Conservation (phyloP, 2,888 invertebrate species). For the Bombylius discolor region DNA sequence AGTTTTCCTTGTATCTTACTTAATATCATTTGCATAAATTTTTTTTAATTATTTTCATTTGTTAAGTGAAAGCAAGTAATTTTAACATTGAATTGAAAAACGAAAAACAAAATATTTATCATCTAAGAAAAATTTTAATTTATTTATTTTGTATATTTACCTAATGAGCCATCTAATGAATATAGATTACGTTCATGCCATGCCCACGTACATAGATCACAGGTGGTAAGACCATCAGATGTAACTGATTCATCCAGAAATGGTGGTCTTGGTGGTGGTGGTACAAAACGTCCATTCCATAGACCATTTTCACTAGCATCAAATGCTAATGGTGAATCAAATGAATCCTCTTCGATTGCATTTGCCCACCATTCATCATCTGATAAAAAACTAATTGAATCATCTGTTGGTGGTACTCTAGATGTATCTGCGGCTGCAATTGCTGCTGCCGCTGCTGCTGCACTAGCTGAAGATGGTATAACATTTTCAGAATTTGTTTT, state of each 20-base stretch:
- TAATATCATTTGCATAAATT: too few species aligned
- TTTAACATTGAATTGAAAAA: too few species aligned
- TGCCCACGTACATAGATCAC: conserved; percentile 63
- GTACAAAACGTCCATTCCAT: conserved; percentile 44
- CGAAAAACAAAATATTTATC: too few species aligned
- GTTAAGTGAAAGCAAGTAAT: too few species aligned
- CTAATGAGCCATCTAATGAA: conserved; percentile 45
- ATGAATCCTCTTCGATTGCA: conserved; percentile 35
- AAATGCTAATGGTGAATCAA: conserved; percentile 36
- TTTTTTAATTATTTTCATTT: too few species aligned
- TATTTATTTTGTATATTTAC: conserved; percentile 33
- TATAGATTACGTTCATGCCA: conserved; percentile 46
- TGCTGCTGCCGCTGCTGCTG: conserved; percentile 16
- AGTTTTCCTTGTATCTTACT: too few species aligned
- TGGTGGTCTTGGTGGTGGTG: conserved; percentile 53
- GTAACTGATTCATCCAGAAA: conserved; percentile 49
- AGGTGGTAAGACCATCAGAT: conserved; percentile 57
- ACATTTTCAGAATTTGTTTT: neutral
- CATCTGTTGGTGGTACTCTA: conserved; percentile 4
- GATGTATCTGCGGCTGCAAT: conserved; percentile 10
- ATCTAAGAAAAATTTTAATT: too few species aligned
- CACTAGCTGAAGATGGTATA: conserved; percentile 6
- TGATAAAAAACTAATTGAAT: conserved; percentile 7
- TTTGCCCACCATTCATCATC: conserved; percentile 36
- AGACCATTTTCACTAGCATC: conserved; percentile 36